phyloP scores from a whole-genome alignment of 2,113 vertebrate genomes.

The Uropsilus gracilis region DNA sequence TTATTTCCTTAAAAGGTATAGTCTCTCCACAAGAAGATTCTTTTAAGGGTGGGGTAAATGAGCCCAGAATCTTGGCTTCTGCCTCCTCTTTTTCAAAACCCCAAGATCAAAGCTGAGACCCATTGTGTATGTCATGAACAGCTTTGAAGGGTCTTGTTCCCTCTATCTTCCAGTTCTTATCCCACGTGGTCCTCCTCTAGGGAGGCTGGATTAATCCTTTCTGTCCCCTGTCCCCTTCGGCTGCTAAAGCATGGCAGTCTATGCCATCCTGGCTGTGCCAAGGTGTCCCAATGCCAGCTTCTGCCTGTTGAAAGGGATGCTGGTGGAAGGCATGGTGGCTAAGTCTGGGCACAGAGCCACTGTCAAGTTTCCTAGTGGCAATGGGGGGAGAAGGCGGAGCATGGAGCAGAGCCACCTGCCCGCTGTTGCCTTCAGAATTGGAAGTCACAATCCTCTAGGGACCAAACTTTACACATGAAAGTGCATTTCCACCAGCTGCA shows the following conservation, averaged over 20 bases:
- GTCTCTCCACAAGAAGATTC: constrained; percentile 6
- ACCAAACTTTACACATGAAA: constrained; percentile 87
- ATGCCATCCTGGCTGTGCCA: constrained; percentile 58
- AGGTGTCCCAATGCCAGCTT: constrained; percentile 53
- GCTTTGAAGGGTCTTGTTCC: background rate
- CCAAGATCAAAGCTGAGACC: background rate
- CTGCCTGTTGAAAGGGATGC: constrained; percentile 69
- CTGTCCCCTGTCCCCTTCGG: constrained; percentile 12
- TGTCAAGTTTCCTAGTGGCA: constrained; percentile 55
- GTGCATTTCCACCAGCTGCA: constrained; percentile 85
- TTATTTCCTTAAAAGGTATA: background rate
- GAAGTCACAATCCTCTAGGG: constrained; percentile 79
- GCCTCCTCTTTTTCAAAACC: background rate
- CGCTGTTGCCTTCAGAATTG: constrained; percentile 80
- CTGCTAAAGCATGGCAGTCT: constrained; percentile 50
- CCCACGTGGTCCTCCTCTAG: constrained; percentile 5
- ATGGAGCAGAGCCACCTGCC: constrained; percentile 65
- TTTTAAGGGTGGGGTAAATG: background rate
- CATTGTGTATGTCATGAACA: background rate
- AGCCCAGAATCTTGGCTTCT: background rate
- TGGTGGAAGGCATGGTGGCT: constrained; percentile 53
- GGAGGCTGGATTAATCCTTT: constrained; percentile 38
- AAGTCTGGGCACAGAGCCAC: constrained; percentile 43
- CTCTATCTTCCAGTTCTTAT: background rate
- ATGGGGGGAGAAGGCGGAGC: constrained; percentile 62